These are phyloP conservation scores for Sycophaga agraensis DNA, from an alignment of 1,140 invertebrate genomes.

Conservation along the genomic window DNA sequence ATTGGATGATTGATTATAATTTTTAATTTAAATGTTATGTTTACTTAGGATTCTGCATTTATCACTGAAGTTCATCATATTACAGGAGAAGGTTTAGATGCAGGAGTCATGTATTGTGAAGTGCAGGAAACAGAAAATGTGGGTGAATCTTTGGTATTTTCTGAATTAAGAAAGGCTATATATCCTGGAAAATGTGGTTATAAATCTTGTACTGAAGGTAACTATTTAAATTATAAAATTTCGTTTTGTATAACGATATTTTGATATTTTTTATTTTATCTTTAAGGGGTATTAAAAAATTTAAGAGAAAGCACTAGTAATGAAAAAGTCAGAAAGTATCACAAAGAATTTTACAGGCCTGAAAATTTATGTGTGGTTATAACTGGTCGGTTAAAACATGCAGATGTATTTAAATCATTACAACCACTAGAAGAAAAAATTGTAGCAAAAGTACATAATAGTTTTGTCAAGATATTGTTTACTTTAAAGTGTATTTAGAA, in stretches of 20 bases:
- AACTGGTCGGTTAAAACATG: slow-evolving; percentile 75
- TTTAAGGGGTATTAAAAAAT: slow-evolving; percentile 67
- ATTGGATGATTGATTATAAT: background rate
- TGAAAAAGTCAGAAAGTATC: slow-evolving; percentile 79
- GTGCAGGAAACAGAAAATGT: slow-evolving; percentile 86
- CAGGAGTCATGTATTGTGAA: slow-evolving; percentile 91
- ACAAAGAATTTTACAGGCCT: slow-evolving; percentile 85
- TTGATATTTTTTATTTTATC: background rate
- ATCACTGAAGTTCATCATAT: slow-evolving; percentile 91
- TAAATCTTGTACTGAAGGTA: slow-evolving; percentile 81
- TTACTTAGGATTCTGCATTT: slow-evolving; percentile 72
- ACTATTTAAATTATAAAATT: slow-evolving; percentile 37
- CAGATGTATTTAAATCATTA: slow-evolving; percentile 75
- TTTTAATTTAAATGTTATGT: slow-evolving; percentile 23
- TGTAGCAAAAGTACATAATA: slow-evolving; percentile 69
- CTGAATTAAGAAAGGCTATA: slow-evolving; percentile 66
- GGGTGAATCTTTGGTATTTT: slow-evolving; percentile 69
- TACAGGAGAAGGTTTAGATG: slow-evolving; percentile 83
- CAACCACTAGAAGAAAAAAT: slow-evolving; percentile 78
- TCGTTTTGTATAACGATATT: background rate
- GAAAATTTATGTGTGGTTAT: slow-evolving; percentile 87
- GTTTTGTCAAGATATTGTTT: background rate
- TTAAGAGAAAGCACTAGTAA: slow-evolving; percentile 79
- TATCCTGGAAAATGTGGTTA: slow-evolving; percentile 83
- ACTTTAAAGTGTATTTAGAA: background rate